These are phyloP conservation scores for Nycticebus coucang DNA, from an alignment of 2,113 vertebrate genomes.

Conservation along the genomic window DNA sequence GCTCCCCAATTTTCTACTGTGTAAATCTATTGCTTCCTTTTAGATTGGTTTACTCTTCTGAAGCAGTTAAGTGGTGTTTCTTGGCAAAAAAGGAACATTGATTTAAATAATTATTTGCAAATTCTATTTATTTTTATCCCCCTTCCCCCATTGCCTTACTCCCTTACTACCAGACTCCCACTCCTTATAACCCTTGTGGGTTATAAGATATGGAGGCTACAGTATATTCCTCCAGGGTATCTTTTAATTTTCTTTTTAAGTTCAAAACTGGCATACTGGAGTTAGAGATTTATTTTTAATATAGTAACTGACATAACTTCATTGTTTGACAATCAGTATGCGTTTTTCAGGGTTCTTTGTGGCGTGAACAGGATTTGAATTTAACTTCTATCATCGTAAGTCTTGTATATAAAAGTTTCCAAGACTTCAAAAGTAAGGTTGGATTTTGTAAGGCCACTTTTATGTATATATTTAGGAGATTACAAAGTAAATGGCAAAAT, in stretches of 20 bases:
- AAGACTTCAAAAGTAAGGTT: neutral
- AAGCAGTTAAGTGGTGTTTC: conserved; percentile 56
- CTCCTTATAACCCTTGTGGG: neutral
- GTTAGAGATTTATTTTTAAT: neutral
- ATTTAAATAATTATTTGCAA: conserved; percentile 62
- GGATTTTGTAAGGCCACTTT: neutral
- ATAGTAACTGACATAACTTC: conserved; percentile 3
- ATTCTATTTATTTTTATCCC: neutral
- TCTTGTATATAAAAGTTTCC: neutral
- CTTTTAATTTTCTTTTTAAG: conserved; percentile 12
- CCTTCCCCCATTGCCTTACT: neutral
- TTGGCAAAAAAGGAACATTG: conserved; percentile 44
- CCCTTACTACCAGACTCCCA: neutral
- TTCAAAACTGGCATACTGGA: neutral
- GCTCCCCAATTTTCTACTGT: conserved; percentile 42
- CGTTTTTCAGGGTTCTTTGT: neutral
- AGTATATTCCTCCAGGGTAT: neutral
- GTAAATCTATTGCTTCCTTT: conserved; percentile 42
- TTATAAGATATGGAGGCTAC: neutral
- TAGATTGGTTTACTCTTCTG: conserved; percentile 42
- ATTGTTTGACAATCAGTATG: neutral
- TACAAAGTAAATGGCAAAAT: neutral
- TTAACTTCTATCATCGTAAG: neutral
- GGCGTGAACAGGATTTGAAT: conserved; percentile 31
- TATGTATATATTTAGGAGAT: neutral